Percentiles rank a stretch among this genome's conserved stretches.
Evolutionary conservation across 2,797 vertebrate species (phyloP).

Genomic region (Limosa lapponica): DNA sequence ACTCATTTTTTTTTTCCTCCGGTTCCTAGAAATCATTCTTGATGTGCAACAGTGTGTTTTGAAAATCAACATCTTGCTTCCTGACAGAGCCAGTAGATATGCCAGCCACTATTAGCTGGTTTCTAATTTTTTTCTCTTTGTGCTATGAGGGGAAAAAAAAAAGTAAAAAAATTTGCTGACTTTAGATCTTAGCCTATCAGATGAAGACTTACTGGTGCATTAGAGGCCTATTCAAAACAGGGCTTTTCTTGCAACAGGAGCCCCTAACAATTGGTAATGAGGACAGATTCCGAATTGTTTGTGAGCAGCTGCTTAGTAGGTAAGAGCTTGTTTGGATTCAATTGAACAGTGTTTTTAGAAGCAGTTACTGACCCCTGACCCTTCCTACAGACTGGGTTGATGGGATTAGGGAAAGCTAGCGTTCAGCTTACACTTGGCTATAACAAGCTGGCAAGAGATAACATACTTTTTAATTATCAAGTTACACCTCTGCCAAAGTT

Average conservation of each 20-base stretch:
- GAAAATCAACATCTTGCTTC: constrained; percentile 22
- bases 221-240: constrained; percentile 46
- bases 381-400: constrained; percentile 80
- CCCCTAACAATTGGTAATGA: constrained; percentile 67
- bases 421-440: constrained; percentile 81
- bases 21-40: neutral
- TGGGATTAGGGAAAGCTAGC: constrained; percentile 87
- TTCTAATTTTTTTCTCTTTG: constrained; percentile 11
- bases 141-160: neutral
- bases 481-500: constrained; percentile 83
- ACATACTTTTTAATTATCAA: constrained; percentile 89
- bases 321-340: constrained; percentile 79
- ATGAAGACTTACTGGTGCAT: constrained; percentile 5
- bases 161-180: constrained; percentile 18
- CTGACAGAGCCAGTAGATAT: neutral
- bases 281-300: constrained; percentile 68
- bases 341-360: constrained; percentile 78
- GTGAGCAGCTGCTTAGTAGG: constrained; percentile 73
- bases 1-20: neutral
- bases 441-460: constrained; percentile 86
- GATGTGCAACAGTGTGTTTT: neutral
- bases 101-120: neutral
- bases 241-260: constrained; percentile 62
- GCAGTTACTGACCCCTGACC: constrained; percentile 88
- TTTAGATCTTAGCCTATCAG: constrained; percentile 38